Percentiles rank a stretch among this genome's conserved stretches.
phyloP scores from a whole-genome alignment of 2,888 invertebrate genomes.

The Portevinia maculata region DNA sequence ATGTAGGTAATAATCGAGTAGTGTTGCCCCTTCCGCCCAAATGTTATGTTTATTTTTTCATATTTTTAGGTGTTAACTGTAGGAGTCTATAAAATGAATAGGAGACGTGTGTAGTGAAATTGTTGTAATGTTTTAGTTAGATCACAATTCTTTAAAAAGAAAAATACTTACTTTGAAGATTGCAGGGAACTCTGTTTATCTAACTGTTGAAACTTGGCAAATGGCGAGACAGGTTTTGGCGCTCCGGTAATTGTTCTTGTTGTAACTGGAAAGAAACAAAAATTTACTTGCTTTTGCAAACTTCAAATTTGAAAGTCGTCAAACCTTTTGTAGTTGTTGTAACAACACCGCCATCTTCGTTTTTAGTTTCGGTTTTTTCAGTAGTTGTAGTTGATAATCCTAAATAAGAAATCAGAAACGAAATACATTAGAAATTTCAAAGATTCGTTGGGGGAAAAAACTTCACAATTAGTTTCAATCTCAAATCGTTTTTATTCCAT shows the following conservation, averaged over 20 bases:
- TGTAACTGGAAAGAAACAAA: conserved; percentile 80
- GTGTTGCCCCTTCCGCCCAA: conserved; percentile 60
- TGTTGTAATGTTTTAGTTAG: conserved; percentile 4
- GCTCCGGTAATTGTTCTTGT: conserved; percentile 85
- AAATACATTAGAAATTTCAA: conserved; percentile 30
- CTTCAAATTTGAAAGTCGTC: background rate
- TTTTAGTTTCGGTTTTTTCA: conserved; percentile 84
- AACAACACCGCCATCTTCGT: conserved; percentile 85
- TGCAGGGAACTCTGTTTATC: conserved; percentile 93
- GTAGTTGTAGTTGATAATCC: conserved; percentile 79
- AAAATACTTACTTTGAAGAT: conserved; percentile 88
- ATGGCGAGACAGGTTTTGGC: conserved; percentile 91
- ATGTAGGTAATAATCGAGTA: background rate
- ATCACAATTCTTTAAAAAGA: background rate
- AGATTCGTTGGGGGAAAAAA: background rate
- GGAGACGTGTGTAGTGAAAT: conserved; percentile 52
- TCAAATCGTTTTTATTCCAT: conserved; percentile 42
- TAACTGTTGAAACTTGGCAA: conserved; percentile 95
- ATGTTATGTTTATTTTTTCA: conserved; percentile 60
- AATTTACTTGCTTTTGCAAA: background rate
- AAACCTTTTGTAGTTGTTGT: conserved; percentile 86
- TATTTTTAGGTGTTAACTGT: conserved; percentile 64
- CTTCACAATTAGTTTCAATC: conserved; percentile 58
- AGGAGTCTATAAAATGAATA: conserved; percentile 51
- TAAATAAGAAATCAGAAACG: conserved; percentile 34